These are phyloP conservation scores for Cyanistes caeruleus DNA, from an alignment of 2,113 vertebrate genomes.

Conservation along the genomic window DNA sequence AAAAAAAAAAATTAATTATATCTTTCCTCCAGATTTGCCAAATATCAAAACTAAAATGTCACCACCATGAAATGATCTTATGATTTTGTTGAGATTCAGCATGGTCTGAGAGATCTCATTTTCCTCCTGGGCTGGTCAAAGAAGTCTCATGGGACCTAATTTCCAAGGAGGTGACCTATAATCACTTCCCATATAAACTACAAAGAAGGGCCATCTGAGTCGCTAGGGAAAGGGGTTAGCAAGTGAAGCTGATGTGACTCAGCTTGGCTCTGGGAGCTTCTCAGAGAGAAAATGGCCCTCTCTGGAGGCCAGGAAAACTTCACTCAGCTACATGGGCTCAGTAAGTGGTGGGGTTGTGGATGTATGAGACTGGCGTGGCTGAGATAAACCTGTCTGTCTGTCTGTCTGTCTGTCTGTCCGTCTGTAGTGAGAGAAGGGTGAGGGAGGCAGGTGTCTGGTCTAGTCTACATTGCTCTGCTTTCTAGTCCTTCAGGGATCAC, in stretches of 20 bases:
- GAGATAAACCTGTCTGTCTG: no score
- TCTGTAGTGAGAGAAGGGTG: not conserved
- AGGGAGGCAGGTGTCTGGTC: not conserved
- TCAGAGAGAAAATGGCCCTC: not conserved
- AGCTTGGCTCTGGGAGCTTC: not conserved
- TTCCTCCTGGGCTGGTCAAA: not conserved
- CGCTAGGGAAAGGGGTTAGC: rapidly evolving
- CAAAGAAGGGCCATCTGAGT: not conserved
- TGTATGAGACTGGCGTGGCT: rapidly evolving
- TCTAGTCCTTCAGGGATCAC: not conserved
- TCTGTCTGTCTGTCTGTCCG: no score
- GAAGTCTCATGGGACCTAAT: not conserved
- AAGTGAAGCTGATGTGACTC: not conserved
- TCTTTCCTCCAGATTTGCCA: not conserved
- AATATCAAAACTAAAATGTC: not conserved
- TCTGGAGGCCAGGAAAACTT: not conserved
- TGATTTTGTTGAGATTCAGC: not conserved
- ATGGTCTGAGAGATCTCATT: not conserved
- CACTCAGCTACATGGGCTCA: not conserved
- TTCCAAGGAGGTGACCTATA: not conserved
- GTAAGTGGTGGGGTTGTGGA: not conserved
- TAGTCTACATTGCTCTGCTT: not conserved
- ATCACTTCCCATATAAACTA: not conserved
- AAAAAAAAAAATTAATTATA: not conserved
- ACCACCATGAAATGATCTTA: not conserved